Conservation (phyloP, 2,797 vertebrate species). For the Pseudochaenichthys georgianus region DNA sequence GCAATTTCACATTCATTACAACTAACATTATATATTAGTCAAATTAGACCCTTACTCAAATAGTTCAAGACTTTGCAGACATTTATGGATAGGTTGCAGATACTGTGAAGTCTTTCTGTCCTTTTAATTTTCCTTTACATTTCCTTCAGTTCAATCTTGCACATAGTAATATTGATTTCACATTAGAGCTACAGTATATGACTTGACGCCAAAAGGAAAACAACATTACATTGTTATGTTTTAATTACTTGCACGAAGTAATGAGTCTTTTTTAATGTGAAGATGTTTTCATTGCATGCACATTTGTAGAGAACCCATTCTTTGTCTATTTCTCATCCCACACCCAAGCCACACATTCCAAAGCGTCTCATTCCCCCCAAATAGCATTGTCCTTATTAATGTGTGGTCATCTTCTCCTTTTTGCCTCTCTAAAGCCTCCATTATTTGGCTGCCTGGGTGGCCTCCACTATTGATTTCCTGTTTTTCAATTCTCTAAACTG, state of each 20-base stretch:
- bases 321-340: background rate
- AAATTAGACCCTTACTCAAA: background rate
- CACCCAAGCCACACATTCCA: background rate
- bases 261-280: background rate
- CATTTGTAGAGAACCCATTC: background rate
- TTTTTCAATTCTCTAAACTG: conserved; percentile 60
- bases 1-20: background rate
- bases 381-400: conserved; percentile 48
- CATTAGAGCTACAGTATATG: background rate
- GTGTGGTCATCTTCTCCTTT: conserved; percentile 39
- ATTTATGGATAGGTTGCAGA: background rate
- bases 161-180: conserved; percentile 15
- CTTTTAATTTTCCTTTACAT: background rate
- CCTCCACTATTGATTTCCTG: conserved; percentile 74
- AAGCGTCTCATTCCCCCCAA: conserved; percentile 1
- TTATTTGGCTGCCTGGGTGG: conserved; percentile 59
- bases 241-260: conserved; percentile 13
- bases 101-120: background rate
- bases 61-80: background rate
- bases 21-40: background rate
- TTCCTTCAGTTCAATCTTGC: background rate
- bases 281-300: background rate
- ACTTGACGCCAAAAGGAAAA: conserved; percentile 1
- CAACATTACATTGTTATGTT: background rate
- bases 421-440: conserved; percentile 45